These are phyloP conservation scores for Cantharis nigra DNA, from an alignment of 2,888 invertebrate species.

Conservation along the genomic window DNA sequence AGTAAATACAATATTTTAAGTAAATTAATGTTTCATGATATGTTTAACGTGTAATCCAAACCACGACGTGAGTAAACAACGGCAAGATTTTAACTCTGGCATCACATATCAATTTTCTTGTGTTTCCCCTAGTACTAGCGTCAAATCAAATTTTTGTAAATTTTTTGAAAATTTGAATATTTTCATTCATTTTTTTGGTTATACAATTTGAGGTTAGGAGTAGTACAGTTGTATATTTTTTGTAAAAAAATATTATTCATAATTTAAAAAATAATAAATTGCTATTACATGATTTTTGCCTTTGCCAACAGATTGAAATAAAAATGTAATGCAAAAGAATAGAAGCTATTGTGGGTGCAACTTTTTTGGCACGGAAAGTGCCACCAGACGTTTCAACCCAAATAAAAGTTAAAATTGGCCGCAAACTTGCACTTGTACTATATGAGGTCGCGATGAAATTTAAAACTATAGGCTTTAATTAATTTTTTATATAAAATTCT, in stretches of 20 bases:
- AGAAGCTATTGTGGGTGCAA: conserved; percentile 9
- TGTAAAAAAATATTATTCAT: background rate
- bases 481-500: background rate
- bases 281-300: background rate
- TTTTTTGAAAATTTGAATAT: too few species aligned
- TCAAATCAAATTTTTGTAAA: background rate
- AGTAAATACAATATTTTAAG: too few species aligned
- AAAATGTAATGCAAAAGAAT: background rate
- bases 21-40: too few species aligned
- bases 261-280: background rate
- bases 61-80: background rate
- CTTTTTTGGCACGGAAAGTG: conserved; percentile 8
- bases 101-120: too few species aligned
- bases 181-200: background rate
- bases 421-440: conserved; percentile 34
- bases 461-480: background rate
- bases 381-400: conserved; percentile 27
- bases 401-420: conserved; percentile 33
- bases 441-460: conserved; percentile 9
- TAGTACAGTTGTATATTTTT: background rate
- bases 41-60: background rate
- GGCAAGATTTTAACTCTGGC: background rate
- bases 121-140: too few species aligned
- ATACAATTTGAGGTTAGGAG: background rate
- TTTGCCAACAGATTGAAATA: background rate